Conservation (phyloP, 2,113 vertebrate species). For the Siniperca knerii region DNA sequence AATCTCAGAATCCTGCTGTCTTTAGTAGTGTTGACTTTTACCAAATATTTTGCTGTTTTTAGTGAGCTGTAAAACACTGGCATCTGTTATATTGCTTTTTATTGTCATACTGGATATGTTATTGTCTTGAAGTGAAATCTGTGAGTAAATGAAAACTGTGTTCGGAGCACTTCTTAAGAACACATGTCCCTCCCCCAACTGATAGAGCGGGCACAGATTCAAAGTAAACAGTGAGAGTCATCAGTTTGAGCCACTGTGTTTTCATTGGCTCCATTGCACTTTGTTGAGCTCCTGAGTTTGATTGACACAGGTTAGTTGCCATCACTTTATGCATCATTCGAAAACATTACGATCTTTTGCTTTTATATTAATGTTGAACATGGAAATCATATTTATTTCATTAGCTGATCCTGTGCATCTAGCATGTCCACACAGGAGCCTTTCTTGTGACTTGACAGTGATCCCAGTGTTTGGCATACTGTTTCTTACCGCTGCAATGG, state of each 20-base stretch:
- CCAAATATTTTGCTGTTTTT: conserved; percentile 59
- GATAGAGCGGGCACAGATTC: conserved; percentile 27
- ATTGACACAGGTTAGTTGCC: conserved; percentile 33
- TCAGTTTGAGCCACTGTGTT: conserved; percentile 40
- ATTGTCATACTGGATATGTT: conserved; percentile 30
- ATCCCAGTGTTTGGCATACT: conserved; percentile 28
- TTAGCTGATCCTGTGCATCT: conserved; percentile 24
- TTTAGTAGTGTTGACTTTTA: conserved; percentile 4
- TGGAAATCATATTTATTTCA: conserved; percentile 39
- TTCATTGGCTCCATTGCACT: conserved; percentile 41
- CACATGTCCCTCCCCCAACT: conserved; percentile 3
- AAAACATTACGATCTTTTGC: conserved; percentile 32
- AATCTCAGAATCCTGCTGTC: conserved; percentile 25
- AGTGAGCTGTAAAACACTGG: conserved; percentile 47
- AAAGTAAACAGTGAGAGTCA: conserved; percentile 26
- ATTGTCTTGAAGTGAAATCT: conserved; percentile 43
- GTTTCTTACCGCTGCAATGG: not conserved
- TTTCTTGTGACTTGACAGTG: conserved; percentile 22
- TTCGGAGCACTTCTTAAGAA: conserved; percentile 31
- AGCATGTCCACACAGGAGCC: not conserved
- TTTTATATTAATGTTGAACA: conserved; percentile 34
- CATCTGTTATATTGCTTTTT: conserved; percentile 14
- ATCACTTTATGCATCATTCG: conserved; percentile 18
- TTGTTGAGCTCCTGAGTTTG: conserved; percentile 27
- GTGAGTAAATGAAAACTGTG: conserved; percentile 61